Conservation (phyloP, 2,113 vertebrate species). For the Tachuris rubrigastra region DNA sequence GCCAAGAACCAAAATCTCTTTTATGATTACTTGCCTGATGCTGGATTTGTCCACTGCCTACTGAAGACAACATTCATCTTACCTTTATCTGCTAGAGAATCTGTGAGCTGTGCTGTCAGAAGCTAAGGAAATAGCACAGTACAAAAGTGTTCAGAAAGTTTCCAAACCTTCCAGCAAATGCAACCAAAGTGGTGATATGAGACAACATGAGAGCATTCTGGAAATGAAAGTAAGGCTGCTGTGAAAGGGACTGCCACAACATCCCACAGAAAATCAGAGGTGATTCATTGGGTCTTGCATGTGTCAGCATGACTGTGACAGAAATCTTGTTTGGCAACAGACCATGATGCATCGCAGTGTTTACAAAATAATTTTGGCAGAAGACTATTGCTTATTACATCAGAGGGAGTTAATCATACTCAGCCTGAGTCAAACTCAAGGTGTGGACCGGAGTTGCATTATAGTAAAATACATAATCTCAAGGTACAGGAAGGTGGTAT, state of each 20-base stretch:
- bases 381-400: background rate
- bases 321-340: background rate
- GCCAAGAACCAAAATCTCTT: background rate
- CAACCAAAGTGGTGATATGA: background rate
- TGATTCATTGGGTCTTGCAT: background rate
- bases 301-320: background rate
- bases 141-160: background rate
- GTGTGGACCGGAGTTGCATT: background rate
- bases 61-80: background rate
- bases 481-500: background rate
- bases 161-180: background rate
- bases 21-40: background rate
- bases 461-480: background rate
- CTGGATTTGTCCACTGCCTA: background rate
- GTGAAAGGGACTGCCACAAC: background rate
- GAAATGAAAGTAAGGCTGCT: background rate
- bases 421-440: background rate
- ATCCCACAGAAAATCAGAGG: background rate
- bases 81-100: background rate
- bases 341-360: fast-evolving
- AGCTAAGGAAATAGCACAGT: background rate
- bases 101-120: background rate
- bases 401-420: background rate
- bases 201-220: background rate
- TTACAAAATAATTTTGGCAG: background rate